Conservation (phyloP, 2,888 invertebrate genomes). For the Nomada fabriciana region DNA sequence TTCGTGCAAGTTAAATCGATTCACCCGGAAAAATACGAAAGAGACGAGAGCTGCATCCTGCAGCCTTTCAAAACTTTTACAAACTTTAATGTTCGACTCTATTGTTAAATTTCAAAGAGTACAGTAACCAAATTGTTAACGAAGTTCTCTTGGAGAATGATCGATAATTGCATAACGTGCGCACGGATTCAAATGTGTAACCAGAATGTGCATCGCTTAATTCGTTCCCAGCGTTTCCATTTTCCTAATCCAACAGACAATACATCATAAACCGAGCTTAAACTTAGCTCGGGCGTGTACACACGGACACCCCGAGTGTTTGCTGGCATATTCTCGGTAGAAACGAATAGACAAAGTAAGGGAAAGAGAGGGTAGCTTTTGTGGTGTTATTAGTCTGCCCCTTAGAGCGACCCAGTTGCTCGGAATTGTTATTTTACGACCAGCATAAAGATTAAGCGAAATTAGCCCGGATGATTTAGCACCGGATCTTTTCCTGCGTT, state of each 20-base stretch:
- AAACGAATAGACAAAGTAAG: conserved; percentile 1
- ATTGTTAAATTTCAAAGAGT: too few species aligned
- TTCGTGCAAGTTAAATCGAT: conserved; percentile 43
- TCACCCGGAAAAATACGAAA: neutral
- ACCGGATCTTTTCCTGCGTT: conserved; percentile 62
- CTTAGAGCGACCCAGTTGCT: conserved; percentile 39
- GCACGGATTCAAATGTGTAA: conserved; percentile 41
- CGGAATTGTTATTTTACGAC: conserved; percentile 78
- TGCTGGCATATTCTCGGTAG: neutral
- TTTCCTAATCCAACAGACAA: conserved; percentile 51
- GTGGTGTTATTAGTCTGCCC: conserved; percentile 63
- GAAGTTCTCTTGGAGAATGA: neutral
- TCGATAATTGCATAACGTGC: too few species aligned
- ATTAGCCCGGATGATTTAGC: conserved; percentile 78
- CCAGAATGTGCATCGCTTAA: conserved; percentile 49
- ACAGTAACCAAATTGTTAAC: neutral
- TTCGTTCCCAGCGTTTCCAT: conserved; percentile 14
- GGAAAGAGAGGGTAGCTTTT: neutral
- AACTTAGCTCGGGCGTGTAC: conserved; percentile 31
- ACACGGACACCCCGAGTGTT: conserved; percentile 35
- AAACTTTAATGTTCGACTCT: neutral
- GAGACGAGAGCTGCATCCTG: neutral
- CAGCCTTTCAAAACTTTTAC: neutral
- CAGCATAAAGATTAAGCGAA: conserved; percentile 78
- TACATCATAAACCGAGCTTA: conserved; percentile 53